phyloP scores from a whole-genome alignment of 53 echinoderm and acorn worm species.

The Pentamera pediparva region DNA sequence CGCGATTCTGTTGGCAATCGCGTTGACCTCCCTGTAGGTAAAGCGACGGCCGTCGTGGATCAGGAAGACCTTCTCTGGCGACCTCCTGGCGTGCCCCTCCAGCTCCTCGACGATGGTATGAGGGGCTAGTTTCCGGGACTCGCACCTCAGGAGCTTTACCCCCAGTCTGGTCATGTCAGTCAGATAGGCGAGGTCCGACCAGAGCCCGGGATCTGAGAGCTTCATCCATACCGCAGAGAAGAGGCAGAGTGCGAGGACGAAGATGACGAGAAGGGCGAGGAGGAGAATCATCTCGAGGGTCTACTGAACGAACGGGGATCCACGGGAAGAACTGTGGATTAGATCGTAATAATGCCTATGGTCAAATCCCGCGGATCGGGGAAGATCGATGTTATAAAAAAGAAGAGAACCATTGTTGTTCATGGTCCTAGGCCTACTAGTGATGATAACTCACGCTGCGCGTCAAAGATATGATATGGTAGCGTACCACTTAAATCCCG shows the following conservation, averaged over 20 bases:
- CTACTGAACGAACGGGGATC: too few relatives aligned
- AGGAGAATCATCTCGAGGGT: background rate
- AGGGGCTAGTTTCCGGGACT: slow-evolving; percentile 41
- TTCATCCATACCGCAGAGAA: slow-evolving; percentile 1
- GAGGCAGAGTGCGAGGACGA: slow-evolving; percentile 10
- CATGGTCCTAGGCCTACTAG: too few relatives aligned
- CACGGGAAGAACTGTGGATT: too few relatives aligned
- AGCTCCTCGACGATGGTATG: slow-evolving; percentile 69
- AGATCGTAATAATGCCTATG: too few relatives aligned
- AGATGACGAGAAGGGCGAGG: slow-evolving; percentile 14
- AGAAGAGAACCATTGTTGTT: too few relatives aligned
- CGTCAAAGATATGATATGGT: too few relatives aligned
- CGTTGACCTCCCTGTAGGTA: slow-evolving; percentile 76
- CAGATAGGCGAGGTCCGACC: slow-evolving; percentile 58
- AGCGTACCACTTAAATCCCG: too few relatives aligned
- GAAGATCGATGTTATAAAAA: too few relatives aligned
- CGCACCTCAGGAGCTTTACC: slow-evolving; percentile 44
- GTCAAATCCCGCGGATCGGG: too few relatives aligned
- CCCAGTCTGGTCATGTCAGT: slow-evolving; percentile 50
- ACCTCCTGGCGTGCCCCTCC: slow-evolving; percentile 45
- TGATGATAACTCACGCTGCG: too few relatives aligned
- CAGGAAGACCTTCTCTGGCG: slow-evolving; percentile 67
- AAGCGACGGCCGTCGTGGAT: slow-evolving; percentile 61
- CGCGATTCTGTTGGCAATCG: slow-evolving; percentile 70
- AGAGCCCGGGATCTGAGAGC: slow-evolving; percentile 47